Base-by-base conservation (phyloP, 2,797 vertebrate genomes). In the Octomys mimax region DNA sequence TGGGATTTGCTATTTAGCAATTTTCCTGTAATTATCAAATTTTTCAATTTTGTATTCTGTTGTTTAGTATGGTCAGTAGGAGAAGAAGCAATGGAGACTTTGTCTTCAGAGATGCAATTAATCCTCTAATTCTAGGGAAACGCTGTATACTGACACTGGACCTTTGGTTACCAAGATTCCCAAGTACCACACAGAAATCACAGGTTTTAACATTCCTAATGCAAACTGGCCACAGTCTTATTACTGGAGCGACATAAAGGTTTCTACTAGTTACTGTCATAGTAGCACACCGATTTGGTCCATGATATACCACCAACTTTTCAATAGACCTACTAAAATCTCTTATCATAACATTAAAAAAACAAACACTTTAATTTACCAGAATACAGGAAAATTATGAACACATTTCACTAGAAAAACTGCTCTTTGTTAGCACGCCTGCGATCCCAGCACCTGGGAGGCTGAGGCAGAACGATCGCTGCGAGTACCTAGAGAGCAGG, bases 1-100 rank as follows among this genome's bases (percentile, higher is more conserved):
- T 92, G 94, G 61, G 42, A 80, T 87, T 91, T 86, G 36, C 24
- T 57, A 89, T 87, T 92, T 81, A 93, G 11, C 85, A 39, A 85
- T 82, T n/a, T 94, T 92, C 49, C 39, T 71, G 26, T 46, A 73
- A 77, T 59, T 46, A 10, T 68, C 46, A 86, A 80, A 39, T 68
- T 84, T 84, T 73, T 73, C 42, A 79, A 87, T 78, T 91, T 71
- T 87, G 54, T 61, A 68, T 6, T n/a, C 14, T 49, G 28, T 64
- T 85, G 89, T 73, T 89, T 62, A 87, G 57, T 78, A 82, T 57
- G 87, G 84, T 62, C 61, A 71, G 36, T 33, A 57, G 80, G 21
- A 92, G 36, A 91, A 4, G n/a, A 21, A 86, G 36, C 39, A 85
- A 83, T 49, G 16, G 46, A 39, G 70, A 79, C 4, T 2, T 87